Conservation (phyloP, 2,888 invertebrate species). For the Crossocerus cetratus region DNA sequence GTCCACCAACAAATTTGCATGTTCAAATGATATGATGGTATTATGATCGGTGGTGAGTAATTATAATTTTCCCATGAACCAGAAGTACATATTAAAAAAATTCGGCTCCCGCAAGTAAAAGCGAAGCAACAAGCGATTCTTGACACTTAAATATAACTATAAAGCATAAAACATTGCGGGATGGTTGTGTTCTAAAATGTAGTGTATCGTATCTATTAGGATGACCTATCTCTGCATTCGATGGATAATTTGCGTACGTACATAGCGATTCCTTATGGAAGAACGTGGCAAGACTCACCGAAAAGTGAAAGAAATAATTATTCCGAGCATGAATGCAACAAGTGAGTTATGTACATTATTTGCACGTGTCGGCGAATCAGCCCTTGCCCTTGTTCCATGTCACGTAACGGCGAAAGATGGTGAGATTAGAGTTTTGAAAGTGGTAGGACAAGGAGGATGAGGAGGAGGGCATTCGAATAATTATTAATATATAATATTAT, state of each 20-base stretch:
- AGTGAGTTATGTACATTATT: constrained; percentile 61
- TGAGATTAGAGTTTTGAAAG: constrained; percentile 52
- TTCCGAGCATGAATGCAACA: constrained; percentile 54
- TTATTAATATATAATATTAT: constrained; percentile 73
- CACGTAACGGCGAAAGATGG: constrained; percentile 59
- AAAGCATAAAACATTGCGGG: too few relatives aligned
- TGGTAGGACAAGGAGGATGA: constrained; percentile 43
- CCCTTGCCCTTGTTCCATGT: constrained; percentile 64
- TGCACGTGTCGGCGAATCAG: constrained; percentile 56
- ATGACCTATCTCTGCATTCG: constrained; percentile 15
- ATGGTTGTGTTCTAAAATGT: too few relatives aligned
- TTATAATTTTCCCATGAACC: background rate
- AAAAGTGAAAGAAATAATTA: constrained; percentile 36
- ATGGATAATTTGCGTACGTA: constrained; percentile 14
- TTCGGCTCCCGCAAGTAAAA: too few relatives aligned
- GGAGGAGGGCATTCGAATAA: constrained; percentile 67
- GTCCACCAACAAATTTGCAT: constrained; percentile 41
- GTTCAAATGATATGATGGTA: background rate
- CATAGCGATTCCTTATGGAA: constrained; percentile 44
- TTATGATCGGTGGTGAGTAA: too few relatives aligned
- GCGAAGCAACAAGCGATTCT: background rate
- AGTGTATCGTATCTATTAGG: constrained; percentile 13
- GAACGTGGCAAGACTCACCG: constrained; percentile 62
- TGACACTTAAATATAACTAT: constrained; percentile 9
- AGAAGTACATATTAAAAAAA: too few relatives aligned